Base-by-base conservation (phyloP, 2,888 invertebrate genomes). In the Microctonus hyperodae region DNA sequence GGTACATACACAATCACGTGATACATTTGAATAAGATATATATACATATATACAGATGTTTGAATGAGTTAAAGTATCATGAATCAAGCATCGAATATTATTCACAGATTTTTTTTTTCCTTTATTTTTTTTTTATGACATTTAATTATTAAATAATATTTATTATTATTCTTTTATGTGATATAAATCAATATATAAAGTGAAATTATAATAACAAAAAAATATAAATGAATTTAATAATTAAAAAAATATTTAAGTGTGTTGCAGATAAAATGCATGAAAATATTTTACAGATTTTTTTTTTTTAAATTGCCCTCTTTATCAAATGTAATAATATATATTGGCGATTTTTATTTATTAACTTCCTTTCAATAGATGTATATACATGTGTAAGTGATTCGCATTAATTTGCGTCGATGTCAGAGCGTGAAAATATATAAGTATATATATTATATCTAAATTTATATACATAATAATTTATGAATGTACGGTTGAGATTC, bases 341-440 rank as follows among this genome's bases (percentile, higher is more conserved):
- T n/a, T 37, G 13, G 37, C 13, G 13, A n/a, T 37, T 37, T n/a
- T n/a, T n/a, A n/a, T n/a, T n/a, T n/a, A n/a, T n/a, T n/a, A n/a
- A n/a, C n/a, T n/a, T 13, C 16, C n/a, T 16, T 44, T 44, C 16
- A 44, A 44, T n/a, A 37, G 13, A 7, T 9, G 44, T 16, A 3
- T 5, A 28, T 28, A 28, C 28, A 28, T 5, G 7, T 44, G 16
- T 37, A 37, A 37, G 11, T 37, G 16, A 44, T 7, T 44, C 44
- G 16, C 44, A 44, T 44, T 44, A 44, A 44, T 44, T 44, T 16
- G 9, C 44, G 16, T 44, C 44, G 16, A 44, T 16, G 69, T 67
- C 71, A 63, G 70, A 63, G 69, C 72, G 70, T 64, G 63, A 70
- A 65, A 48, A 40, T 55, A 53, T 44, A 58, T 62, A 23, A 59